phyloP scores from a whole-genome alignment of 2,113 vertebrate species.

The Stegastes partitus region DNA sequence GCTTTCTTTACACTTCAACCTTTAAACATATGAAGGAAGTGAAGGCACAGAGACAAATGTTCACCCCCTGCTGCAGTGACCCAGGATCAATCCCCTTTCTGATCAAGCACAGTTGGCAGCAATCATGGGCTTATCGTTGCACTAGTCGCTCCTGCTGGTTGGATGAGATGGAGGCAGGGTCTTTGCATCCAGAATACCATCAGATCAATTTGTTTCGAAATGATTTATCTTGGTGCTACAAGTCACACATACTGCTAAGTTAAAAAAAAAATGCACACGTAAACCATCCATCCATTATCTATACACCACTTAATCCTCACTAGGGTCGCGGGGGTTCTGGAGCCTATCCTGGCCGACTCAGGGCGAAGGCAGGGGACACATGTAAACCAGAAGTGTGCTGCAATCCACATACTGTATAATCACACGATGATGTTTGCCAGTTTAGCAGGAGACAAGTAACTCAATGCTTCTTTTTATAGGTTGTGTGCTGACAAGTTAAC shows the following conservation, averaged over 20 bases:
- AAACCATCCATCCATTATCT: too few species aligned
- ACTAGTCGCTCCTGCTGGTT: not conserved
- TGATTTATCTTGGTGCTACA: not conserved
- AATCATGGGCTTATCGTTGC: not conserved
- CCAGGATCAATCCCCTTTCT: not conserved
- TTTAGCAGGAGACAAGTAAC: not conserved
- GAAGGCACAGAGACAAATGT: too few species aligned
- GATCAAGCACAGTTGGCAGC: not conserved
- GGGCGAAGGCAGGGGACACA: too few species aligned
- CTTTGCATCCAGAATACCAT: not conserved
- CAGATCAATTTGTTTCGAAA: not conserved
- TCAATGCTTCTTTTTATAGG: not conserved
- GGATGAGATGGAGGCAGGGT: not conserved
- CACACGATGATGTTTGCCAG: not conserved
- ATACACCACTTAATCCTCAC: too few species aligned
- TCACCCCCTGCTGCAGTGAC: not conserved
- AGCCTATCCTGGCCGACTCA: too few species aligned
- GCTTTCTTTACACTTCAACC: too few species aligned
- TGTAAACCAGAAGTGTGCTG: not conserved
- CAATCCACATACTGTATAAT: not conserved
- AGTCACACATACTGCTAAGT: not conserved
- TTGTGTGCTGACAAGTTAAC: not conserved
- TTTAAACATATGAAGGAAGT: too few species aligned
- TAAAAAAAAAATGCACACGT: too few species aligned
- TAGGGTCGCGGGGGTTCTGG: too few species aligned